These are phyloP conservation scores for Cryptoprocta ferox DNA, from an alignment of 2,797 vertebrate genomes.

Conservation along the genomic window DNA sequence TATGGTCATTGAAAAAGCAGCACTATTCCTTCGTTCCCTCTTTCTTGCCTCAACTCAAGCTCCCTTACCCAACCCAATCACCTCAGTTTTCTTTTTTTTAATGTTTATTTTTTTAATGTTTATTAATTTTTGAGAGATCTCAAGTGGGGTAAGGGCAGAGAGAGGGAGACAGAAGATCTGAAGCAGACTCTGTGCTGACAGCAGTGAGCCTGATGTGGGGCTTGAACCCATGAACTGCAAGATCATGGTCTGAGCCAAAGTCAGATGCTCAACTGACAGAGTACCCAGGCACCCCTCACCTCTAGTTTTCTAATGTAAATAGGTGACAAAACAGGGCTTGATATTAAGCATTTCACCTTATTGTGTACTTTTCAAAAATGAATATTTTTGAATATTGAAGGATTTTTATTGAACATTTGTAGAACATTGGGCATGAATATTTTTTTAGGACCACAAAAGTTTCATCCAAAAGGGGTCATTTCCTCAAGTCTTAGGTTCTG, in stretches of 20 bases:
- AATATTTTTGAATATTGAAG: constrained; percentile 47
- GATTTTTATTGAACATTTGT: constrained; percentile 46
- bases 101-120: no score
- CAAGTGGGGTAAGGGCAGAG: no score
- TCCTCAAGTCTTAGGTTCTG: neutral
- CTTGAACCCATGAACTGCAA: no score
- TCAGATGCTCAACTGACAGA: no score
- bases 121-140: no score
- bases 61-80: neutral
- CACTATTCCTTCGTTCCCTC: neutral
- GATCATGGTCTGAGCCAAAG: no score
- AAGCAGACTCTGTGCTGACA: no score
- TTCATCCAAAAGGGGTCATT: constrained; percentile 37
- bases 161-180: no score
- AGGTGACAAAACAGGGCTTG: constrained; percentile 2
- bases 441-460: constrained; percentile 16
- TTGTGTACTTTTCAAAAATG: constrained; percentile 7
- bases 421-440: neutral
- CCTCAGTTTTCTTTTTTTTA: neutral
- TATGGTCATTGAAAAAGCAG: constrained; percentile 26
- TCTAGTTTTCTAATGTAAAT: constrained; percentile 8
- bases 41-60: constrained; percentile 15
- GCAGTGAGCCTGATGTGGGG: no score
- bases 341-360: constrained; percentile 41
- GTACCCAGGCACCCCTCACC: neutral